Conservation (phyloP, 2,888 invertebrate species). For the Cheilosia grossa region DNA sequence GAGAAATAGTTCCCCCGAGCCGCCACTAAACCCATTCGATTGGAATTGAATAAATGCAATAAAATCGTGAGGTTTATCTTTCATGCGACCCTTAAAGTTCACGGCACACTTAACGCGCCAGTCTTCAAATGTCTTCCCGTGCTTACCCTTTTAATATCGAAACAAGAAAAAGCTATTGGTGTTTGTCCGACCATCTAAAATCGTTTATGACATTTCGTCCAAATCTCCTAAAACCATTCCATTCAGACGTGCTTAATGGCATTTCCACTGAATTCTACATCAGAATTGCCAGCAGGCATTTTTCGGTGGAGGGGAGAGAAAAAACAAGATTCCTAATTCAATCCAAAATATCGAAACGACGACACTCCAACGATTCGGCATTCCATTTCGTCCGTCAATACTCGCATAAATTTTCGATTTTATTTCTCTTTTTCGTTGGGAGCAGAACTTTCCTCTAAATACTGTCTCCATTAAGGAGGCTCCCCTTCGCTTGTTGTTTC, state of each 20-base stretch:
- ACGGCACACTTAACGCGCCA: conserved; percentile 47
- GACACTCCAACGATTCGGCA: conserved; percentile 66
- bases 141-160: conserved; percentile 57
- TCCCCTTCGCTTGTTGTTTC: not conserved
- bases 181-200: conserved; percentile 36
- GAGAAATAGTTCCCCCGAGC: not conserved
- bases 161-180: not conserved
- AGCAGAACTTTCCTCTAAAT: conserved; percentile 48
- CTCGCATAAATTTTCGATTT: conserved; percentile 72
- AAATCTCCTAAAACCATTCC: conserved; percentile 46
- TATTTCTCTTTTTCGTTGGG: conserved; percentile 51
- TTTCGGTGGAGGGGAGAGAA: not conserved
- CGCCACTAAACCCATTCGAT: conserved; percentile 32
- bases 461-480: conserved; percentile 22
- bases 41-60: conserved; percentile 32
- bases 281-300: conserved; percentile 20
- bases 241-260: conserved; percentile 70
- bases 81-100: conserved; percentile 49
- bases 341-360: conserved; percentile 73
- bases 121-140: conserved; percentile 1
- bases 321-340: conserved; percentile 55
- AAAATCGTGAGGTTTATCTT: conserved; percentile 53
- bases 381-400: conserved; percentile 74
- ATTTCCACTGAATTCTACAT: conserved; percentile 40
- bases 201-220: conserved; percentile 66